These are phyloP conservation scores for Ivindomyrus marchei DNA, from an alignment of 2,113 vertebrate species.

Conservation along the genomic window DNA sequence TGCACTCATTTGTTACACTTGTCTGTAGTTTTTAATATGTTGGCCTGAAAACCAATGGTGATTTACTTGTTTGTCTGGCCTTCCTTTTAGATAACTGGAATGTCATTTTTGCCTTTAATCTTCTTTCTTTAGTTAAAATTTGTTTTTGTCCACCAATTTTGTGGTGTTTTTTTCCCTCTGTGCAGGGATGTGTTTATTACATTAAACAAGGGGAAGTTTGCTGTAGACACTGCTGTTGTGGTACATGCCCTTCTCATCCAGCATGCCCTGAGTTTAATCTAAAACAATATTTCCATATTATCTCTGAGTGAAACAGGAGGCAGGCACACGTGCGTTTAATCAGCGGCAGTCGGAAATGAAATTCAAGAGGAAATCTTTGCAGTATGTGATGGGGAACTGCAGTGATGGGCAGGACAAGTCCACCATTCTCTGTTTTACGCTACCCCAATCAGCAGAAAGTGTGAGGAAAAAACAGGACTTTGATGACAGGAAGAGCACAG, in stretches of 20 bases:
- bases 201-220: conserved; percentile 5
- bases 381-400: not conserved
- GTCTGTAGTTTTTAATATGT: conserved; percentile 15
- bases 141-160: conserved; percentile 2
- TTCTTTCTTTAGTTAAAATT: not conserved
- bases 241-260: not conserved
- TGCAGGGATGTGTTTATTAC: not conserved
- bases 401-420: not conserved
- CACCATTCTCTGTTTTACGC: not conserved
- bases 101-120: not conserved
- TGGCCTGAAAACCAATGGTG: conserved; percentile 26
- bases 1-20: conserved; percentile 4
- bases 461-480: not conserved
- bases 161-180: not conserved
- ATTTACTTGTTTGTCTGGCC: conserved; percentile 11
- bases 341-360: not conserved
- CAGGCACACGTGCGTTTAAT: conserved; percentile 26
- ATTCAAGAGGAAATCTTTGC: not conserved
- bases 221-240: not conserved
- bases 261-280: conserved; percentile 19
- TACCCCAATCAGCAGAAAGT: not conserved
- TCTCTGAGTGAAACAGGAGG: conserved; percentile 24
- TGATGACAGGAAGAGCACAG: not conserved
- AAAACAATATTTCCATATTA: conserved; percentile 23
- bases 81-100: not conserved